Percentiles rank a stretch among this genome's conserved stretches.
phyloP scores from a whole-genome alignment of 2,888 invertebrate genomes.

The Agonopterix alstromeriana region DNA sequence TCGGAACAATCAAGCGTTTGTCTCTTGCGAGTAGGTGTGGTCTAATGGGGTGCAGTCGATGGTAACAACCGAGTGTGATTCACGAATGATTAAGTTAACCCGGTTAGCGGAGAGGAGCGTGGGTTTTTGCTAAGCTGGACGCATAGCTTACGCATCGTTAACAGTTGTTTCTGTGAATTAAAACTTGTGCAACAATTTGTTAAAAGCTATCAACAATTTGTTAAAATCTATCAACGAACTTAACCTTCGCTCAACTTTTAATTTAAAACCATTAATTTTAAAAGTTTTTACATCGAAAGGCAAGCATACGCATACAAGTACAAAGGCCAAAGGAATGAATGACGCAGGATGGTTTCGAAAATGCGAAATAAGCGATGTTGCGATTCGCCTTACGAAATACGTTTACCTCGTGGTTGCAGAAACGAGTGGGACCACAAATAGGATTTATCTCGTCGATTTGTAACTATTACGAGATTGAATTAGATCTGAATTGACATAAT shows the following conservation, averaged over 20 bases:
- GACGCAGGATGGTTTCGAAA: slow-evolving; percentile 73
- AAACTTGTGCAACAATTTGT: neutral
- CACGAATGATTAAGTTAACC: neutral
- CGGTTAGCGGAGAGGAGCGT: neutral
- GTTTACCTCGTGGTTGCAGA: slow-evolving; percentile 64
- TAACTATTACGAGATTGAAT: slow-evolving; percentile 35
- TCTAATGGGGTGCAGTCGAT: slow-evolving; percentile 10
- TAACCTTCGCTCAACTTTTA: slow-evolving; percentile 6
- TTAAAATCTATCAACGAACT: slow-evolving; percentile 2
- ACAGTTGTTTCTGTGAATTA: neutral
- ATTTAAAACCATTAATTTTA: slow-evolving; percentile 3
- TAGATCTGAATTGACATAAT: slow-evolving; percentile 10
- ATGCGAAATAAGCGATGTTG: slow-evolving; percentile 73
- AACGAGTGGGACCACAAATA: slow-evolving; percentile 71
- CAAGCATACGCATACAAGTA: slow-evolving; percentile 32
- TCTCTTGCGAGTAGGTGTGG: slow-evolving; percentile 32
- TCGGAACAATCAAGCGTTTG: slow-evolving; percentile 46
- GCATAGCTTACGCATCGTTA: neutral
- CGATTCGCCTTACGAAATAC: slow-evolving; percentile 70
- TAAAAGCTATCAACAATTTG: neutral
- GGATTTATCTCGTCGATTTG: slow-evolving; percentile 60
- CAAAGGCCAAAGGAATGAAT: slow-evolving; percentile 54
- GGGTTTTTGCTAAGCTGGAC: neutral
- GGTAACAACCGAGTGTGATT: slow-evolving; percentile 6
- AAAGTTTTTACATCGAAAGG: slow-evolving; percentile 12